Evolutionary conservation across 2,888 invertebrate species (phyloP), one percentile per base, ranked within the genome.

Genomic region (Frankliniella intonsa): DNA sequence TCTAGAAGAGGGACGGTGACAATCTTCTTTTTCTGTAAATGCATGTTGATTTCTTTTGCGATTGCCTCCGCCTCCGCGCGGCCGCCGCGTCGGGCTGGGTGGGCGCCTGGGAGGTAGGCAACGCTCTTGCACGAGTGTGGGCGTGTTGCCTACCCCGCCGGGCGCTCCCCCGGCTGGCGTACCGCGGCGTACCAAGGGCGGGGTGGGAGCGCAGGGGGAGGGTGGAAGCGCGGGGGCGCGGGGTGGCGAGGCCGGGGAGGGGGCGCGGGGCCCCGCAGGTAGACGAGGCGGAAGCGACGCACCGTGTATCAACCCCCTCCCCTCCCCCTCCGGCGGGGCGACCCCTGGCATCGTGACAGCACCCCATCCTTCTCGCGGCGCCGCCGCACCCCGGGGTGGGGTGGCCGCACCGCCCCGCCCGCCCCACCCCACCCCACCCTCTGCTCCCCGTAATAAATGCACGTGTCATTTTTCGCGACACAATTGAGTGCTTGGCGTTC

Each of bases 381-480:
- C 69, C 69, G 22, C 69, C 69, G 69, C n/a, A 62, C n/a, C 38
- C 38, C 38, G 38, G 38, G 38, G 38, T 38, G 5, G 38, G 38
- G 38, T 38, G 38, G 38, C 38, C 38, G 38, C 38, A 2, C 3
- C 38, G 38, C 38, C 38, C 38, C 38, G 38, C 38, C 38, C 38
- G 38, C 38, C 38, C 38, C 38, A 5, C 38, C 38, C 38, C 38
- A 5, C 38, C 38, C 38, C 38, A 5, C 38, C 38, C 38, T 38
- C 38, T 38, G 38, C 38, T 38, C 38, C 38, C 38, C 38, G 38
- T 62, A 19, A 62, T 62, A 62, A 62, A 62, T 62, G 62, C 62
- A 62, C 62, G 62, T n/a, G 17, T 62, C 62, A 62, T 62, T 62
- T 62, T 62, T 62, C 62, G 62, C 62, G 62, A 62, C 62, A 62